Base-by-base conservation (phyloP, 2,113 vertebrate genomes). In the Heterochromis multidens region DNA sequence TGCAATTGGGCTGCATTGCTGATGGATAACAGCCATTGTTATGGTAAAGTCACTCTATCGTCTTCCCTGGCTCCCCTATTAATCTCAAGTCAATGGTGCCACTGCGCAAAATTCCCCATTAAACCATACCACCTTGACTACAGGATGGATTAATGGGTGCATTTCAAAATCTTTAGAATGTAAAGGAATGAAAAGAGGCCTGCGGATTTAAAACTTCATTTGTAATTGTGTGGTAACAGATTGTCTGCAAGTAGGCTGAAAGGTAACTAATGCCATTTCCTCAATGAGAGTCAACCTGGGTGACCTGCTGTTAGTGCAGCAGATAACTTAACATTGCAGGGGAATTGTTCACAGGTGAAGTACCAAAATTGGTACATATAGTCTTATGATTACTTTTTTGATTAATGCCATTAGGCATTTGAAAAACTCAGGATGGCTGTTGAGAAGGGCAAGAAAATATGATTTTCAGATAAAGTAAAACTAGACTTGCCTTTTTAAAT, bases 21-120 rank as follows among this genome's bases (percentile, higher is more conserved):
- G 93, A 94, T 87, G 89, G 84, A 94, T 93, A 81, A 89, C 74
- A 62, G 87, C 92, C 92, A 95, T 95, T 96, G 93, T 95, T 91
- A 89, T 89, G 88, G 88, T 90, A 87, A 94, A 90, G 87, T 89
- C 84, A 87, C 87, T 91, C 80, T 43, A 89, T 87, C n/a, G 78
- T 80, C 70, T 89, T 89, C 63, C 19, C 27, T 31, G 56, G 76
- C 65, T 80, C 70, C 49, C 19, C 89, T 91, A 94, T 94, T 94
- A 84, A 91, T 95, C 94, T 94, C 87, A 89, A 93, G 88, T 93
- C 89, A 90, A 86, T 89, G 84, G 85, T 10, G 13, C 87, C 87
- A 93, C 87, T 95, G 91, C 93, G 80, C 46, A 81, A 84, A 91
- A 83, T 82, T 90, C 77, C 52, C 90, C 85, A 91, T 93, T 94